These are phyloP conservation scores for Patella vulgata DNA, from an alignment of 1,140 invertebrate species.

Conservation along the genomic window DNA sequence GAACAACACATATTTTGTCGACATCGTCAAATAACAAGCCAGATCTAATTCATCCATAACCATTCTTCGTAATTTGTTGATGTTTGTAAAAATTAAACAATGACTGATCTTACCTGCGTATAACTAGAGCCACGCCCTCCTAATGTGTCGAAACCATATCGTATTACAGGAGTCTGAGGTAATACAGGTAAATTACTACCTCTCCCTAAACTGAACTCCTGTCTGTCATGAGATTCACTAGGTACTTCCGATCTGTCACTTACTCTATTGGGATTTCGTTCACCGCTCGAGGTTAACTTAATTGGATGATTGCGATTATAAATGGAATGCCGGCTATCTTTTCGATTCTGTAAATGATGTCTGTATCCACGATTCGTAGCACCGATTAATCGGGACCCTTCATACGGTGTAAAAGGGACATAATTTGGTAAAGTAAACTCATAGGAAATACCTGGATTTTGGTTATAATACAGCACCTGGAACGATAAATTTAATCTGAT, in stretches of 20 bases:
- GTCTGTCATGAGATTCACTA: neutral
- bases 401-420: constrained; percentile 1
- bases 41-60: too few relatives aligned
- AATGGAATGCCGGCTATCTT: too few relatives aligned
- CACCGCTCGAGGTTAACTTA: neutral
- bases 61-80: too few relatives aligned
- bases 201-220: neutral
- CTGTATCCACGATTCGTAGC: neutral
- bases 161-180: neutral
- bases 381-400: neutral
- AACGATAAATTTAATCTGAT: too few relatives aligned
- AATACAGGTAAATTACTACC: neutral
- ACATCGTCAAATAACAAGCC: too few relatives aligned
- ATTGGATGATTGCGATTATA: too few relatives aligned
- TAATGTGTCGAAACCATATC: constrained; percentile 6
- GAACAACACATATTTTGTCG: too few relatives aligned
- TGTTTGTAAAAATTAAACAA: too few relatives aligned
- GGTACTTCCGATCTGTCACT: constrained; percentile 4
- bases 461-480: constrained; percentile 5
- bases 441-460: constrained; percentile 7
- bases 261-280: neutral
- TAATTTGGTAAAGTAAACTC: constrained; percentile 11
- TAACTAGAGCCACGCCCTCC: constrained; percentile 8
- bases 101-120: neutral
- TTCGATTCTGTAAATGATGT: neutral